Evolutionary conservation across 2,113 vertebrate species (phyloP).

Genomic region (Dissostichus mawsoni): DNA sequence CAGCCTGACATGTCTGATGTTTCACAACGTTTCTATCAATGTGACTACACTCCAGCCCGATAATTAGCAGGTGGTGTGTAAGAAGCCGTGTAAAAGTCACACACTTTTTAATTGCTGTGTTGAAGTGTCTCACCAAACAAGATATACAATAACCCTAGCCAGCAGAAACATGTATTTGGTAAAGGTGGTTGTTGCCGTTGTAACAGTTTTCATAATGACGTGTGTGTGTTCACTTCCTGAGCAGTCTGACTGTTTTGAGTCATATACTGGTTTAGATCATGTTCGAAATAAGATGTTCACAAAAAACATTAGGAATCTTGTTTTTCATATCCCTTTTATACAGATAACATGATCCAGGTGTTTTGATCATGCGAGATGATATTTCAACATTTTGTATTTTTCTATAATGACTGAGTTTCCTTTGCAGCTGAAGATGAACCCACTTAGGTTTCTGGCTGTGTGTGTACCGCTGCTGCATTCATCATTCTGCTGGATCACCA

Average conservation of each 20-base stretch:
- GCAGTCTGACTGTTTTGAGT: not conserved
- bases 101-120: conserved; percentile 12
- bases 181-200: not conserved
- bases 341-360: not conserved
- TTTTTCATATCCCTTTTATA: not conserved
- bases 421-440: not conserved
- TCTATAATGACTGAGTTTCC: not conserved
- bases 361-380: not conserved
- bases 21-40: conserved; percentile 6
- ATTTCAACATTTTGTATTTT: not conserved
- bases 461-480: not conserved
- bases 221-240: not conserved
- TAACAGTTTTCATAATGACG: not conserved
- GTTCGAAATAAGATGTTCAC: not conserved
- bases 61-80: conserved; percentile 47
- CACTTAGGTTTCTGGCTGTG: not conserved
- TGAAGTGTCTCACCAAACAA: conserved; percentile 22
- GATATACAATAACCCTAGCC: conserved; percentile 12
- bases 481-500: not conserved
- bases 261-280: not conserved
- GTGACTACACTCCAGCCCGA: not conserved
- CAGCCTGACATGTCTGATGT: conserved; percentile 39
- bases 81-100: conserved; percentile 24
- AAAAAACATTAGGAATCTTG: not conserved
- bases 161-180: not conserved